Conservation (phyloP, 2,797 vertebrate species). For the Sternarchorhynchus goeldii region DNA sequence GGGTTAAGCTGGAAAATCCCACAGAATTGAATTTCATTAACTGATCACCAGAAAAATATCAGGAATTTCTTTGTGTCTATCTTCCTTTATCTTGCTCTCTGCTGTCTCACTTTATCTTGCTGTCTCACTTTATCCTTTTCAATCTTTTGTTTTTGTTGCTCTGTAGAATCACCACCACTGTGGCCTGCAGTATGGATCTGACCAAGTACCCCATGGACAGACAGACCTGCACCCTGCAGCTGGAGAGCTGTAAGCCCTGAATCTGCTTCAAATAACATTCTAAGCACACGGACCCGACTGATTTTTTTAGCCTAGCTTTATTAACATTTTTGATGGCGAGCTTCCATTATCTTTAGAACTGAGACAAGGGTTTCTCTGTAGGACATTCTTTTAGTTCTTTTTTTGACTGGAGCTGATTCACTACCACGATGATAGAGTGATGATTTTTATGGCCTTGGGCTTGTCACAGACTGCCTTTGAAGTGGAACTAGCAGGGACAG, state of each 20-base stretch:
- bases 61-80: constrained; percentile 14
- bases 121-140: neutral
- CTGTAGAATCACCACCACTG: constrained; percentile 86
- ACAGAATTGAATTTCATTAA: constrained; percentile 17
- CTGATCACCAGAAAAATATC: constrained; percentile 3
- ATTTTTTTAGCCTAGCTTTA: neutral
- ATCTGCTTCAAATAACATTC: neutral
- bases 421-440: neutral
- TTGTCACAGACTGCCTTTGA: neutral
- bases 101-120: neutral
- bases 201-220: constrained; percentile 95
- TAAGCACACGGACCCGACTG: neutral
- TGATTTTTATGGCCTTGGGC: neutral
- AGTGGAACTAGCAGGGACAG: neutral
- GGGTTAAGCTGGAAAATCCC: constrained; percentile 41
- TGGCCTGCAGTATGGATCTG: constrained; percentile 92
- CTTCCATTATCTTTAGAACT: neutral
- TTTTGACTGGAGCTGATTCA: neutral
- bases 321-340: neutral
- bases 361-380: neutral
- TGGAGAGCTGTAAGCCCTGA: constrained; percentile 88
- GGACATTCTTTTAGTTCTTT: neutral
- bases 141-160: neutral
- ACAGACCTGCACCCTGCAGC: constrained; percentile 89
- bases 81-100: neutral